Base-by-base conservation (phyloP, 2,888 invertebrate genomes). In the Nomada ferruginata region DNA sequence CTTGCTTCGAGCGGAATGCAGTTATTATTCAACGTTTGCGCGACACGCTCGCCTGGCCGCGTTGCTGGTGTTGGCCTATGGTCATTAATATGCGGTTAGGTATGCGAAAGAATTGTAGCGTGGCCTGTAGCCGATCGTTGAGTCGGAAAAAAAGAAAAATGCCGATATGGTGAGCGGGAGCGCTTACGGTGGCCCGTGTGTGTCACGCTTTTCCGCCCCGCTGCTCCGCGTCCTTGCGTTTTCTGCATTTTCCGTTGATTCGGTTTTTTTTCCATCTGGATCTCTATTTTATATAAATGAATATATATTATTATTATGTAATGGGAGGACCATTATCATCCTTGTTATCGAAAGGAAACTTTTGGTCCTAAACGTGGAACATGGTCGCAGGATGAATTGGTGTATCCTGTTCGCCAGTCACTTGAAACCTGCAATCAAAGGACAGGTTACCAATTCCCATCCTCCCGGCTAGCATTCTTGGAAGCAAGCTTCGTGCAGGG, bases 1-100 rank as follows among this genome's bases (percentile, higher is more conserved):
- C 71, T 26, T 50, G 70, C 65, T 55, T 47, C 71, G 65, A 55
- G n/a, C 82, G 90, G 90, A 91, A 92, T 91, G 91, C 87, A 85
- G 91, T 91, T 91, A 92, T 91, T 91, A 91, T 92, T 92, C 90
- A 90, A 91, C 89, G 85, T 90, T 91, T 89, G 87, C 83, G 82
- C 86, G 88, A 88, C 83, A 89, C 89, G 89, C 89, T 91, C 86
- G 87, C 90, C 85, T 90, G 89, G 76, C 65, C 85, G 82, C 85
- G 83, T 60, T 79, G 66, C 79, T 78, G 78, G 71, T 65, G 66
- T 78, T 61, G 68, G 61, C 23, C 76, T 60, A 76, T 69, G 73
- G 60, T 85, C 85, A 85, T 89, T 90, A 86, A 89, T 89, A 88
- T 88, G 85, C 85, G 82, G 84, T 79, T 81, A 74, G 81, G 64